These are phyloP conservation scores for Bovichtus diacanthus DNA, from an alignment of 2,797 vertebrate species.

Conservation along the genomic window DNA sequence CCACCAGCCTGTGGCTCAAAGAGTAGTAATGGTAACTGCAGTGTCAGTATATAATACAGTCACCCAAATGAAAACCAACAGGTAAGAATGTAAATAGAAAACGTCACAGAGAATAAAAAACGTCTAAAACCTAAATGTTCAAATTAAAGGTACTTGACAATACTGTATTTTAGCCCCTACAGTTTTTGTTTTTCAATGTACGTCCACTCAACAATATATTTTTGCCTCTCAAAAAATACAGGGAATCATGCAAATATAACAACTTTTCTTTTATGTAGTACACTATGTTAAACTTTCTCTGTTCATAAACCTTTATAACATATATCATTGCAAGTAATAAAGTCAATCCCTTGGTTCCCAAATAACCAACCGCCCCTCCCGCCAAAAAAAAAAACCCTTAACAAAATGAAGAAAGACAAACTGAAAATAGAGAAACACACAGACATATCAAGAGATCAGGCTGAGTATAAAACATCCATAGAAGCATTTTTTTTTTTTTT, in stretches of 20 bases:
- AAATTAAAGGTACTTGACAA: conserved; percentile 75
- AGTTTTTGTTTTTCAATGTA: conserved; percentile 79
- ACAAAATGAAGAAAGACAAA: conserved; percentile 65
- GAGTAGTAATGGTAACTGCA: conserved; percentile 31
- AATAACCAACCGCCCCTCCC: conserved; percentile 9
- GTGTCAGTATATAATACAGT: conserved; percentile 52
- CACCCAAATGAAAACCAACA: conserved; percentile 54
- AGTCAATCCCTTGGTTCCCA: conserved; percentile 49
- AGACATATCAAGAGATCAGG: conserved; percentile 82
- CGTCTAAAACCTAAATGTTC: conserved; percentile 67
- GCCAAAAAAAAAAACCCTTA: conserved; percentile 15
- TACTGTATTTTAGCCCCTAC: conserved; percentile 74
- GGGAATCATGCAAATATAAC: conserved; percentile 90
- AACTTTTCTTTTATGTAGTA: conserved; percentile 81
- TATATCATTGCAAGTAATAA: conserved; percentile 74
- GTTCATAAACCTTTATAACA: conserved; percentile 80
- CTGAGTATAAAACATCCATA: conserved; percentile 85
- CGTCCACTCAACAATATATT: conserved; percentile 85
- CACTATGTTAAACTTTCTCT: conserved; percentile 80
- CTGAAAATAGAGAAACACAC: conserved; percentile 75
- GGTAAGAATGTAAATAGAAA: conserved; percentile 68
- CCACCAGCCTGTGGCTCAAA: conserved; percentile 21
- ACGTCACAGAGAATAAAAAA: conserved; percentile 65
- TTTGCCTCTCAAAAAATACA: conserved; percentile 87
- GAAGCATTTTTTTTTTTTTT: conserved; percentile 68